phyloP scores from a whole-genome alignment of 2,113 vertebrate species.

The zebrafish (Danio rerio) region DNA sequence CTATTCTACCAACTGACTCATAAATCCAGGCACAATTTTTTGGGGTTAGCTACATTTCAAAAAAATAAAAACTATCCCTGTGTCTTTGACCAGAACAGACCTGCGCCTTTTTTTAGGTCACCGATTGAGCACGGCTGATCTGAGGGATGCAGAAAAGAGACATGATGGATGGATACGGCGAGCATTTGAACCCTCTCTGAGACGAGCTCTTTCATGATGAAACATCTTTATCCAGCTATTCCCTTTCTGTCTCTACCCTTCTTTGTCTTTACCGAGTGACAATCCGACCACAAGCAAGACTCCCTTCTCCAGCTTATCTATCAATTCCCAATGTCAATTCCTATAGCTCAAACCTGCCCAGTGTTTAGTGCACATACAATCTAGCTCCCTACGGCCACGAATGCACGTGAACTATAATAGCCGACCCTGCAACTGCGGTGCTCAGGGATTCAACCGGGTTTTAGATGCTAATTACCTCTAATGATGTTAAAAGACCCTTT shows the following conservation, averaged over 20 bases:
- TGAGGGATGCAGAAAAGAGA: background rate
- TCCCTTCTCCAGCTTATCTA: conserved; percentile 8
- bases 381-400: background rate
- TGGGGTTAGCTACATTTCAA: too few species aligned
- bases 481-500: conserved; percentile 61
- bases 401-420: conserved; percentile 2
- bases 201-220: conserved; percentile 67
- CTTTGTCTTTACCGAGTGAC: conserved; percentile 16
- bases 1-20: too few species aligned
- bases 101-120: conserved; percentile 3
- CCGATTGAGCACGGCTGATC: background rate
- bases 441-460: background rate
- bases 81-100: background rate
- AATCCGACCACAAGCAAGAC: conserved; percentile 22
- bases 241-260: background rate
- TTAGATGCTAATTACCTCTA: conserved; percentile 66
- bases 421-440: background rate
- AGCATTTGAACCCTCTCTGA: conserved; percentile 66
- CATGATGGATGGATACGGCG: background rate
- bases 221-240: conserved; percentile 51
- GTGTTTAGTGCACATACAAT: background rate
- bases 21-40: too few species aligned
- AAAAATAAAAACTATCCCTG: too few species aligned
- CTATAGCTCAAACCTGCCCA: conserved; percentile 60
- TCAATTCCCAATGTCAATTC: conserved; percentile 66